phyloP scores from a whole-genome alignment of 1,140 invertebrate species.

The Procambarus clarkii region DNA sequence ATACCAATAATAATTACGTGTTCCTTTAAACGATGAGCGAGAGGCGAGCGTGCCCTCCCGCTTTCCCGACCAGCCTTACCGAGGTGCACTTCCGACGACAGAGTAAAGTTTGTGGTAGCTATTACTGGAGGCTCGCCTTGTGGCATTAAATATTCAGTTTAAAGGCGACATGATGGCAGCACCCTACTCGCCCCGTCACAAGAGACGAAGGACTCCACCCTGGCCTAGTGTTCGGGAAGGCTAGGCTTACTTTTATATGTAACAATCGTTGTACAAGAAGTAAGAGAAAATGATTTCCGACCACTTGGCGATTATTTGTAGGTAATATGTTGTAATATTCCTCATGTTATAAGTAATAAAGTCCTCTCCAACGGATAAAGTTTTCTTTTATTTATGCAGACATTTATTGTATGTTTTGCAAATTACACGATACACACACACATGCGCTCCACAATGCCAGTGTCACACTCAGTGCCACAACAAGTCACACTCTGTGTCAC shows the following conservation, averaged over 20 bases:
- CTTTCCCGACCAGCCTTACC: neutral
- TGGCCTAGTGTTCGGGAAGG: neutral
- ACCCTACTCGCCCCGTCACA: conserved; percentile 10
- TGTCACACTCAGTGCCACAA: no score
- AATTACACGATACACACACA: no score
- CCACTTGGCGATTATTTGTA: neutral
- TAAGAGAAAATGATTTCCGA: neutral
- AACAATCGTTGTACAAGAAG: neutral
- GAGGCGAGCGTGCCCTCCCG: neutral
- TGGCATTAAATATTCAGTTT: conserved; percentile 20
- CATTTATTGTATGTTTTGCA: no score
- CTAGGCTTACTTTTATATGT: neutral
- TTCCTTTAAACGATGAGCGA: neutral
- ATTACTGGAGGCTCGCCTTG: neutral
- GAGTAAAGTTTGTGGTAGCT: neutral
- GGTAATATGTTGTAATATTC: neutral
- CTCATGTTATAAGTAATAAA: no score
- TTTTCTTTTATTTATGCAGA: no score
- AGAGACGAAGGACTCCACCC: neutral
- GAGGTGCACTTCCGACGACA: neutral
- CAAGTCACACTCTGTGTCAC: no score
- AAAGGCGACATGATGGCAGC: conserved; percentile 31
- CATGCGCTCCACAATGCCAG: no score
- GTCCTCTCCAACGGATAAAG: no score
- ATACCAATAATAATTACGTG: neutral